These are phyloP conservation scores for Liolophura sinensis DNA, from an alignment of 1,140 invertebrate genomes.

Conservation along the genomic window DNA sequence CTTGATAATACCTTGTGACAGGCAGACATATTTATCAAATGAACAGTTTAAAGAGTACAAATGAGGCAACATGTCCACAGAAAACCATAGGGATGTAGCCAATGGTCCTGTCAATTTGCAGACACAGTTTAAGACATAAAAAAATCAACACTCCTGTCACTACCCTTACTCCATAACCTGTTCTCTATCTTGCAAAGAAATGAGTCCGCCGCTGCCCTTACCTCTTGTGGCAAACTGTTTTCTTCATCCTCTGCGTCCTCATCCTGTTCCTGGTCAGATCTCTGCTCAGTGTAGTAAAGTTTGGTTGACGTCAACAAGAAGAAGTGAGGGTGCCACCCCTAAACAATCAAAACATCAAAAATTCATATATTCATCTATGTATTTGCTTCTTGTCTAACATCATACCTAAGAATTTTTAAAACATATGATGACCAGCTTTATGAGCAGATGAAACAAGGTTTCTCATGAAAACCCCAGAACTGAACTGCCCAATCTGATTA, in stretches of 20 bases:
- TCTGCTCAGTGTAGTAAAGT: conserved; percentile 80
- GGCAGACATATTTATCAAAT: neutral
- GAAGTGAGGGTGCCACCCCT: conserved; percentile 91
- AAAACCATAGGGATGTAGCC: neutral
- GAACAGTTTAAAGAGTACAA: neutral
- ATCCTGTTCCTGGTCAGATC: conserved; percentile 57
- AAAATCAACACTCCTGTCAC: no score
- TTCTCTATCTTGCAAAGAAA: neutral
- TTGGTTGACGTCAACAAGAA: conserved; percentile 91
- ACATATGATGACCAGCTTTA: no score
- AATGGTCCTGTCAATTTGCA: no score
- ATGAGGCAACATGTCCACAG: no score
- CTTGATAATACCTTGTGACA: no score
- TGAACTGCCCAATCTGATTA: no score
- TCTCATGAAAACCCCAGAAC: no score
- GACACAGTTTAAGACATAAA: no score
- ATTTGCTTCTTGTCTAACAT: no score
- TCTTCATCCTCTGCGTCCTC: conserved; percentile 65
- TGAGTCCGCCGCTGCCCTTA: neutral
- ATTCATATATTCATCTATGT: neutral
- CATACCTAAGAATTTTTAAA: no score
- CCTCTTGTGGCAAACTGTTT: conserved; percentile 10
- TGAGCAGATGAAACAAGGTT: no score
- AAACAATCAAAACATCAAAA: conserved; percentile 7
- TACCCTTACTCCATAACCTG: no score